These are phyloP conservation scores for Druceiella hillmani DNA, from an alignment of 2,888 invertebrate genomes.

Conservation along the genomic window DNA sequence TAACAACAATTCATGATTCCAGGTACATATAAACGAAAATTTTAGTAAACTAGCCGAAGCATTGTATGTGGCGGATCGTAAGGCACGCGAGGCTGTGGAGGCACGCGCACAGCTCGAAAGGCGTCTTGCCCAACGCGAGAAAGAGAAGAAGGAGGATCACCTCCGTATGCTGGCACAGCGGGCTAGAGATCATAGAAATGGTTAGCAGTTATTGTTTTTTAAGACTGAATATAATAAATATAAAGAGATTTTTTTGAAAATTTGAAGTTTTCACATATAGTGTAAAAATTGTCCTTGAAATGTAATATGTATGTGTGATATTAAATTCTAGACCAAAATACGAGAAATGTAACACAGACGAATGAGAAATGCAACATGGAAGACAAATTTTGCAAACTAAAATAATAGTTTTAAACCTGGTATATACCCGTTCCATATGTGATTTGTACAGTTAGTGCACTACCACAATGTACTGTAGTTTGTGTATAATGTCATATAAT, in stretches of 20 bases:
- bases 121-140: slow-evolving; percentile 95
- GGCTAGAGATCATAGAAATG: slow-evolving; percentile 93
- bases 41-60: slow-evolving; percentile 98
- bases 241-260: neutral
- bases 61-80: slow-evolving; percentile 92
- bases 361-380: no score
- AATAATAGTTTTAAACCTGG: no score
- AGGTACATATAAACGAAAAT: slow-evolving; percentile 95
- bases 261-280: no score
- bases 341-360: no score
- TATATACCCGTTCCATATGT: no score
- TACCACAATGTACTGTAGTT: no score
- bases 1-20: neutral
- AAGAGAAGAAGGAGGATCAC: slow-evolving; percentile 96
- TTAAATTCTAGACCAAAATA: no score
- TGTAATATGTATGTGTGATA: no score
- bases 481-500: no score
- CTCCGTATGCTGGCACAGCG: slow-evolving; percentile 88
- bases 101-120: slow-evolving; percentile 93
- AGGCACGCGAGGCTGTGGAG: slow-evolving; percentile 96
- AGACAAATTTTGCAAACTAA: no score
- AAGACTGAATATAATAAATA: neutral
- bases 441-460: no score
- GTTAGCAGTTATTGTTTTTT: slow-evolving; percentile 49
- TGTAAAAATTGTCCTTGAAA: no score